phyloP scores from a whole-genome alignment of 2,888 invertebrate genomes.

The Monoplex corrugatus region DNA sequence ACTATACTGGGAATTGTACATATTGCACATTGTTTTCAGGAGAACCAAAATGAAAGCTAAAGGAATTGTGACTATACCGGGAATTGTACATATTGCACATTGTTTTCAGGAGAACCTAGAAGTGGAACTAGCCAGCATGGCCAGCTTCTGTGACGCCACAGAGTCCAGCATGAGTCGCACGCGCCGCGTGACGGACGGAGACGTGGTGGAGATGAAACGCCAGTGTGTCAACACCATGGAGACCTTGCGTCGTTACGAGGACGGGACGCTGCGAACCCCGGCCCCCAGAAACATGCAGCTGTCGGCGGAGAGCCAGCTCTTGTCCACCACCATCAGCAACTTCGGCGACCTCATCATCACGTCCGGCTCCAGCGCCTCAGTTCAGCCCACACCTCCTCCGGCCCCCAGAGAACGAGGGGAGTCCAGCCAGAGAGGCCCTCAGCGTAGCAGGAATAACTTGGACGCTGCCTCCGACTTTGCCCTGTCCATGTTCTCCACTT shows the following conservation, averaged over 20 bases:
- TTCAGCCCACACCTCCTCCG: not conserved
- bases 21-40: too few relatives aligned
- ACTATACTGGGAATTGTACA: too few relatives aligned
- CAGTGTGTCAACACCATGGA: conserved; percentile 75
- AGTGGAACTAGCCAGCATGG: conserved; percentile 95
- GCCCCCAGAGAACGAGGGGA: not conserved
- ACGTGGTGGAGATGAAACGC: conserved; percentile 69
- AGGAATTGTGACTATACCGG: too few relatives aligned
- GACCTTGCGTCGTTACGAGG: conserved; percentile 71
- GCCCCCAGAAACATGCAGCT: conserved; percentile 85
- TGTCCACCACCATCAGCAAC: conserved; percentile 71
- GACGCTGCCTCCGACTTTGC: conserved; percentile 43
- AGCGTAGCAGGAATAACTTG: not conserved
- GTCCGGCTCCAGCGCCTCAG: conserved; percentile 21
- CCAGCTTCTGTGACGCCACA: conserved; percentile 93
- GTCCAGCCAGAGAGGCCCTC: not conserved
- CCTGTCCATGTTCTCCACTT: conserved; percentile 24
- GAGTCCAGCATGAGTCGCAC: conserved; percentile 67
- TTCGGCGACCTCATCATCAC: conserved; percentile 70
- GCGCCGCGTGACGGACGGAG: conserved; percentile 68
- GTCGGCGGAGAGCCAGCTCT: conserved; percentile 71
- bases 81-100: too few relatives aligned
- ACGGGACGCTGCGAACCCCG: conserved; percentile 94
- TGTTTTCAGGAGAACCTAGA: conserved; percentile 97
- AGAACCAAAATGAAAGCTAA: too few relatives aligned